Conservation (phyloP, 2,888 invertebrate genomes). For the Scelioninae gen. 2 region DNA sequence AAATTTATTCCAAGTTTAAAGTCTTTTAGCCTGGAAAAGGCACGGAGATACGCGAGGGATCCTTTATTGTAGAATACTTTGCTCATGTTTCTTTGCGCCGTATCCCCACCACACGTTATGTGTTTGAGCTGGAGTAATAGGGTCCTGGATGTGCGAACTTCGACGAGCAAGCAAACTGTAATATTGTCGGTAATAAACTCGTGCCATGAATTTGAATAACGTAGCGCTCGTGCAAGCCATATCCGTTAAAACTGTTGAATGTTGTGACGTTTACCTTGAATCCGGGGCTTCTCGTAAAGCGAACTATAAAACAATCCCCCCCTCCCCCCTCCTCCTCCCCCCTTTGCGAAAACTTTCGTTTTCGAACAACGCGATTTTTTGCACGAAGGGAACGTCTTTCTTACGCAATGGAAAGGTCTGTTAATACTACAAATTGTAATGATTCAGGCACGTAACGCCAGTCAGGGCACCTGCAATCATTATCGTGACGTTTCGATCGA, state of each 20-base stretch:
- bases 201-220: constrained; percentile 35
- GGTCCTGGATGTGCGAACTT: constrained; percentile 39
- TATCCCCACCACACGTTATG: constrained; percentile 12
- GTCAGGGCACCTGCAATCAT: too few species aligned
- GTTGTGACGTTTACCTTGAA: constrained; percentile 32
- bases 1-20: constrained; percentile 43
- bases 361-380: not conserved
- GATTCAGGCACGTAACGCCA: too few species aligned
- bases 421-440: too few species aligned
- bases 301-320: constrained; percentile 19
- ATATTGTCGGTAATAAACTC: constrained; percentile 38
- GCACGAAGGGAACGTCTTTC: too few species aligned
- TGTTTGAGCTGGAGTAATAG: constrained; percentile 33
- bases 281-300: constrained; percentile 12
- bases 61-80: constrained; percentile 7
- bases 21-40: constrained; percentile 15
- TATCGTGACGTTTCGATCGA: too few species aligned
- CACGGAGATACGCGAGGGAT: constrained; percentile 23
- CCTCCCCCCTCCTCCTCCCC: not conserved
- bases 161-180: constrained; percentile 24
- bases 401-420: too few species aligned
- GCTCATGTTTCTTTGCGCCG: constrained; percentile 16
- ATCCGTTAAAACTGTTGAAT: constrained; percentile 5
- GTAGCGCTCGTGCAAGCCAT: constrained; percentile 5
- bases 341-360: constrained; percentile 3